A percentile compares a stretch with the other conserved stretches of the same genome.
phyloP scores from a whole-genome alignment of 2,888 invertebrate species.

The Tenthredo amoena region DNA sequence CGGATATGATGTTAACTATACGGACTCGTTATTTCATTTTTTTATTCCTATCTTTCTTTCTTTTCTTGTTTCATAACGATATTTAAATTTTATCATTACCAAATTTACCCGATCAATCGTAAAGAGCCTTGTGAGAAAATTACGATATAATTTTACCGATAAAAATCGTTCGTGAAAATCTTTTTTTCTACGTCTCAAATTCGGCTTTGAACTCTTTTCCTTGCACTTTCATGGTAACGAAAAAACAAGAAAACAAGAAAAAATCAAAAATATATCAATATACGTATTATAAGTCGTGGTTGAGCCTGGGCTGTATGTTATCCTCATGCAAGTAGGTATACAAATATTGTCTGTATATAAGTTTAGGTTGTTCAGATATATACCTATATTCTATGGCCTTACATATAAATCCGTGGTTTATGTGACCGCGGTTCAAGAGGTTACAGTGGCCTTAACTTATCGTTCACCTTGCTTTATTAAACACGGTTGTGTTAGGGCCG shows the following conservation, averaged over 20 bases:
- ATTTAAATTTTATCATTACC: not conserved
- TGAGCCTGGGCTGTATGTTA: not conserved
- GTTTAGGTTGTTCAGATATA: not conserved
- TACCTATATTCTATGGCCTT: slow-evolving; percentile 8
- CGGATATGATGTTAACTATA: not conserved
- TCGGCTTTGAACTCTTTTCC: too few species aligned
- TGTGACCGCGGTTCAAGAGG: slow-evolving; percentile 60
- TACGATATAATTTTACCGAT: too few species aligned
- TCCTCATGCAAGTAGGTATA: not conserved
- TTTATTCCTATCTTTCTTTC: not conserved
- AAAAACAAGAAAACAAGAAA: not conserved
- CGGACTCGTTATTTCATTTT: not conserved
- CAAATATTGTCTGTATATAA: not conserved
- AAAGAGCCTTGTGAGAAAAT: not conserved
- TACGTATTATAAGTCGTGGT: too few species aligned
- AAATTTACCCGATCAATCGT: not conserved
- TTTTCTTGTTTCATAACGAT: not conserved
- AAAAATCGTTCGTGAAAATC: too few species aligned
- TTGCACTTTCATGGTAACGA: too few species aligned
- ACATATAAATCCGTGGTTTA: slow-evolving; percentile 60
- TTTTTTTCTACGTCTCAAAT: too few species aligned
- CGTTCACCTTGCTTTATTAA: slow-evolving; percentile 61
- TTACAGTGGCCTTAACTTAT: slow-evolving; percentile 59
- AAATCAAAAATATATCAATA: not conserved
- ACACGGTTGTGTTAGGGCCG: slow-evolving; percentile 48